Conservation (phyloP, 2,888 invertebrate species). For the Eremobia ochroleuca region DNA sequence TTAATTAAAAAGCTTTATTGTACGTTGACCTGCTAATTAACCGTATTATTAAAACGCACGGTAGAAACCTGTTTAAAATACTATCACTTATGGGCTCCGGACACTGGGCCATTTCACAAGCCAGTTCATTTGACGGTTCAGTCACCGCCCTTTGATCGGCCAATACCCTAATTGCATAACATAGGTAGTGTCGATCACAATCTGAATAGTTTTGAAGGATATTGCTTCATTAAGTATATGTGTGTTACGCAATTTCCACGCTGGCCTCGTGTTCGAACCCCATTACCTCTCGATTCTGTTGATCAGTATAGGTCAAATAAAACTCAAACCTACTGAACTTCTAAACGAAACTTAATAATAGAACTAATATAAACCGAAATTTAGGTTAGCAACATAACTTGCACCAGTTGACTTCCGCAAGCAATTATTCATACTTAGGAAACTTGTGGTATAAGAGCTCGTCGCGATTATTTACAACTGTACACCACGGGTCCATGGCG, state of each 20-base stretch:
- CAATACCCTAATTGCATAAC: too few relatives aligned
- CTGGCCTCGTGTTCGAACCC: background rate
- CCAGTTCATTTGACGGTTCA: background rate
- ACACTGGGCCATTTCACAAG: background rate
- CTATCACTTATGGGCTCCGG: background rate
- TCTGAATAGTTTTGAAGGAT: too few relatives aligned
- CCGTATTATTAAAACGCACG: background rate
- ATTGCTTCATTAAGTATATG: too few relatives aligned
- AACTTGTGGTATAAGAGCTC: too few relatives aligned
- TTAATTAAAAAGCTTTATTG: constrained; percentile 23
- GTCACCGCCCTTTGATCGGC: background rate
- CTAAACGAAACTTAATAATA: too few relatives aligned
- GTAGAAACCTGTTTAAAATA: constrained; percentile 1
- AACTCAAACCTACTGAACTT: background rate
- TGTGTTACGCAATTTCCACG: background rate
- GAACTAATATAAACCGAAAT: too few relatives aligned
- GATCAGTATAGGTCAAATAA: background rate
- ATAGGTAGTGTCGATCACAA: too few relatives aligned
- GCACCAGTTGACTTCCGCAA: background rate
- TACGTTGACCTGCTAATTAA: background rate
- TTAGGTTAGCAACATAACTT: too few relatives aligned
- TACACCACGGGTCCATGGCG: too few relatives aligned
- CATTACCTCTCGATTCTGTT: background rate
- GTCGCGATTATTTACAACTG: too few relatives aligned
- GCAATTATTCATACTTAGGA: too few relatives aligned